Base-by-base conservation (phyloP, 2,888 invertebrate species). In the Polydrusus cervinus region DNA sequence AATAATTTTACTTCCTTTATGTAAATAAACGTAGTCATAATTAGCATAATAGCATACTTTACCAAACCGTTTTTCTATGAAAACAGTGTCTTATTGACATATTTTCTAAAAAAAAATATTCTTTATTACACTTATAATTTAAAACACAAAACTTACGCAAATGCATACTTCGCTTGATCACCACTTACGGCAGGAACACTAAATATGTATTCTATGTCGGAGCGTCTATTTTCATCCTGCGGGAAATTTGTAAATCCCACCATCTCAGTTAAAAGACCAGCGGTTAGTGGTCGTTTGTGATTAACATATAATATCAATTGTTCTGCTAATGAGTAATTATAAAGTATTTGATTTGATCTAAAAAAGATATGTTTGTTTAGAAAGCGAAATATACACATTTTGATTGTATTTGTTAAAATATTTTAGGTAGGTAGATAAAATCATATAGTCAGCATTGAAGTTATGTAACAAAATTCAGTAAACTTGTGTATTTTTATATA, bases 261-360 rank as follows among this genome's bases (percentile, higher is more conserved):
- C 51, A 51, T 51, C 13, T 51, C 51, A 6, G 10, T 13, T 18
- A 10, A 20, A 20, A 20, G 18, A 51, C 20, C 51, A 51, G 51
- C 51, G 20, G 51, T 51, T 13, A 51, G 13, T 20, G 51, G 51
- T 51, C 51, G 51, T 11, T 20, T 51, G 13, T 51, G 51, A 20
- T 51, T 18, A 1, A 51, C 51, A 13, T 20, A 51, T 20, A 51
- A 20, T 13, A 3, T 10, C n/a, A 51, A 25, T 51, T 20, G 25
- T 20, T 51, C 51, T 20, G 11, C n/a, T 18, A 51, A 5, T 1
- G 10, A 8, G 2, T 18, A 5, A 51, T 10, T 51, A 25, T 51
- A 51, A 20, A 51, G 51, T 20, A 9, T 13, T 51, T 25, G 1
- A 13, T 51, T 3, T 1, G 25, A 7, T 11, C 51, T 51, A 51